Evolutionary conservation across 2,888 invertebrate genomes (phyloP).

Genomic region (Hirudinaria manillensis): DNA sequence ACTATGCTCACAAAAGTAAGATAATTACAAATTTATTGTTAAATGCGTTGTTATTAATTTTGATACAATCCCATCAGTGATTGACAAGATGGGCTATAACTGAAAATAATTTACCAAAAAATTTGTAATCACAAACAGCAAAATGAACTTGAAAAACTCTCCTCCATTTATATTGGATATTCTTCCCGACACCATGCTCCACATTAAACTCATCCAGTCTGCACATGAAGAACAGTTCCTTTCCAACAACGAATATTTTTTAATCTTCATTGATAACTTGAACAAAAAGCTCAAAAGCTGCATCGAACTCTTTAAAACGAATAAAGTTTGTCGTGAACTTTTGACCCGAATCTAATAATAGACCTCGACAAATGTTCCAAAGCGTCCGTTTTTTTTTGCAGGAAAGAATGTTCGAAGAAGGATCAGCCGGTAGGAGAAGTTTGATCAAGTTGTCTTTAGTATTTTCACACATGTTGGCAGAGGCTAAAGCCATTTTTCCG

Average conservation of each 20-base stretch:
- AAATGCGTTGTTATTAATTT: not conserved
- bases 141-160: constrained; percentile 56
- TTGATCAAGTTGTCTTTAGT: constrained; percentile 94
- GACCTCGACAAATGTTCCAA: no score
- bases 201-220: constrained; percentile 84
- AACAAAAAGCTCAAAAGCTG: constrained; percentile 98
- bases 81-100: not conserved
- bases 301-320: constrained; percentile 93
- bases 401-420: constrained; percentile 96
- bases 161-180: constrained; percentile 99
- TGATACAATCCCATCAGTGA: not conserved
- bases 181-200: constrained; percentile 95
- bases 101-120: not conserved
- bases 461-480: constrained; percentile 98
- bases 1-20: constrained; percentile 26
- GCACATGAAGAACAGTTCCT: constrained; percentile 87
- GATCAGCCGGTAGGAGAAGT: constrained; percentile 76
- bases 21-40: not conserved
- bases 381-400: constrained; percentile 57
- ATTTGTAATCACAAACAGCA: constrained; percentile 13
- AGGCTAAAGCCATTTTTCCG: constrained; percentile 95
- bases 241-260: constrained; percentile 91
- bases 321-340: constrained; percentile 50
- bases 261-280: constrained; percentile 93
- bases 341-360: no score